Evolutionary conservation across 2,797 vertebrate species (phyloP).

Genomic region (Macropus fuliginosus): DNA sequence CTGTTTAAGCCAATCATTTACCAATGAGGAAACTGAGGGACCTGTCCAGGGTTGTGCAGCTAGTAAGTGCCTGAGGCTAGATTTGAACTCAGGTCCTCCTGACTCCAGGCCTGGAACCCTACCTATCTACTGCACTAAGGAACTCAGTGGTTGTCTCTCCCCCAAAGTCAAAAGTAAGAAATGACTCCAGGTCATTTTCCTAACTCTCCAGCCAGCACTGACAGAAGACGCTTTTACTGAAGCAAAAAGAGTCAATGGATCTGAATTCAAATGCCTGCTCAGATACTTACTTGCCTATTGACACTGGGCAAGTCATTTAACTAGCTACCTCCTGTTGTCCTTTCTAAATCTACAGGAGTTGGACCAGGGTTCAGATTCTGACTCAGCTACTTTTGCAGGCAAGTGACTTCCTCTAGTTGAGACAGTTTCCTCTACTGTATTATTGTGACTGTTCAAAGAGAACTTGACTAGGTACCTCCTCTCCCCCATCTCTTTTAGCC

Average conservation of each 20-base stretch:
- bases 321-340: neutral
- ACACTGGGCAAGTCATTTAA: neutral
- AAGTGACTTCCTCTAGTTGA: neutral
- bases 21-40: neutral
- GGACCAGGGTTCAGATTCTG: neutral
- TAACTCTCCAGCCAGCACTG: neutral
- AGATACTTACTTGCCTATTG: neutral
- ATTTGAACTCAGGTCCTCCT: neutral
- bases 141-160: neutral
- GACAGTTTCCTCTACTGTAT: neutral
- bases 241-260: neutral
- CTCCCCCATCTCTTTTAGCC: neutral
- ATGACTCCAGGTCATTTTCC: neutral
- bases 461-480: neutral
- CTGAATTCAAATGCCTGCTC: neutral
- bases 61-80: neutral
- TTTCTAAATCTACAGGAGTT: neutral
- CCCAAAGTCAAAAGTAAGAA: neutral
- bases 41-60: accelerated
- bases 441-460: neutral
- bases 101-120: neutral
- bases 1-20: neutral
- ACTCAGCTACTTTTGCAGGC: neutral
- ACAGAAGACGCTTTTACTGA: neutral
- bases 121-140: neutral